Evolutionary conservation across 2,888 invertebrate species (phyloP).

Genomic region (Hoplodrina ambigua): DNA sequence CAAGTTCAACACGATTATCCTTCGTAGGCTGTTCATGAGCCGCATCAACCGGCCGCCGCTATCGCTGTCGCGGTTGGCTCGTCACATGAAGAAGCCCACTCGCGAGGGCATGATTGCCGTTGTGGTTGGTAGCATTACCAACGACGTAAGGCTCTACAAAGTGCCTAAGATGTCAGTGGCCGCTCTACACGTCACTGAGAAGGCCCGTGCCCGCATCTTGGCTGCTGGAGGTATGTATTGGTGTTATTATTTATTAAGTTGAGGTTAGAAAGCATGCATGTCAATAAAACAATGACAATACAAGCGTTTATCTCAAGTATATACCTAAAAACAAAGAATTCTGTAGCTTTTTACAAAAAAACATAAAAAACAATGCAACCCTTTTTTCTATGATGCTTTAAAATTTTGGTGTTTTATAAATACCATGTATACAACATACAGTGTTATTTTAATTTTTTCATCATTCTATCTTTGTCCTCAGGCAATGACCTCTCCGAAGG

Average conservation of each 20-base stretch:
- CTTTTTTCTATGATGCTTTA: no score
- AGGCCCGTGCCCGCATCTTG: conserved; percentile 98
- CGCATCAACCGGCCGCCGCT: conserved; percentile 98
- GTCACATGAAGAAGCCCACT: conserved; percentile 96
- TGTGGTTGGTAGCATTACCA: conserved; percentile 98
- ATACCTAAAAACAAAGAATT: no score
- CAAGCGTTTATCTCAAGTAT: neutral
- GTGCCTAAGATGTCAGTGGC: conserved; percentile 98
- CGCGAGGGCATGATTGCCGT: conserved; percentile 97
- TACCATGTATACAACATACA: no score
- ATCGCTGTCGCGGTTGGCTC: conserved; percentile 96
- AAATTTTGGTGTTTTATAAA: no score
- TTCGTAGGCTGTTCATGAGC: conserved; percentile 99
- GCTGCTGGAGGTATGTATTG: conserved; percentile 95
- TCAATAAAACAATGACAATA: conserved; percentile 21
- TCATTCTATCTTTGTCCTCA: no score
- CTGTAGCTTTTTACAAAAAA: no score
- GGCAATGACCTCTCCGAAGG: no score
- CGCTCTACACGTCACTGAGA: conserved; percentile 98
- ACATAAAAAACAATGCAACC: no score
- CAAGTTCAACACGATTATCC: conserved; percentile 98
- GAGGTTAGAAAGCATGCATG: conserved; percentile 52
- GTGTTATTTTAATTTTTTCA: no score
- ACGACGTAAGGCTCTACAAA: conserved; percentile 97
- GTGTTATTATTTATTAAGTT: conserved; percentile 56